Conservation (phyloP, 1,140 invertebrate genomes). For the Drosophila navojoa region DNA sequence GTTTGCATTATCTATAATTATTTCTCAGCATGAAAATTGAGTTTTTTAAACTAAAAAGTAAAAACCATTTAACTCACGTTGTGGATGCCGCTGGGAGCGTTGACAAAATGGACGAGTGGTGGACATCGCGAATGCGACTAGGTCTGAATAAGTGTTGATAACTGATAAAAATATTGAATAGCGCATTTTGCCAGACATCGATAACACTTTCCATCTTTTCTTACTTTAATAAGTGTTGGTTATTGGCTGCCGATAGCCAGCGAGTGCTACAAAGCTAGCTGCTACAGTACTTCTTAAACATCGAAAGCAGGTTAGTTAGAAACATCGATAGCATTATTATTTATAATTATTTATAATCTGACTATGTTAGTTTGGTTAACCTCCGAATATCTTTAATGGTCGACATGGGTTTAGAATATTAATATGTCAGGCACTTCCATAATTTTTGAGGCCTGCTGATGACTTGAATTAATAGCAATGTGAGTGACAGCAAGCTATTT, state of each 20-base stretch:
- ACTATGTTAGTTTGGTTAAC: no score
- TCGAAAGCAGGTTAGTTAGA: neutral
- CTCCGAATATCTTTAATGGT: no score
- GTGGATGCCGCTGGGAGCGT: constrained; percentile 90
- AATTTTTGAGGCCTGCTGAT: no score
- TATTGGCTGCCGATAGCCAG: no score
- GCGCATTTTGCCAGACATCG: no score
- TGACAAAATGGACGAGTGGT: constrained; percentile 83
- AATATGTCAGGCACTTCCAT: neutral
- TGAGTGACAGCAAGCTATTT: neutral
- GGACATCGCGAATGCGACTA: constrained; percentile 3
- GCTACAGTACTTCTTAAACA: neutral
- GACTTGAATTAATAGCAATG: no score
- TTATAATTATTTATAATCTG: no score
- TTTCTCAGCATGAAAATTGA: neutral
- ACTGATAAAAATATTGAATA: no score
- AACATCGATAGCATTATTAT: no score
- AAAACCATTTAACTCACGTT: constrained; percentile 86
- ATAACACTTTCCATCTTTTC: no score
- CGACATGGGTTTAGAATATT: no score
- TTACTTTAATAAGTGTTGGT: no score
- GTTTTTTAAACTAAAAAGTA: neutral
- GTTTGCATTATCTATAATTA: neutral
- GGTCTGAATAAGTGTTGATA: neutral
- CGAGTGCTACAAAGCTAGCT: neutral